These are phyloP conservation scores for Sussaba pulchella DNA, from an alignment of 2,888 invertebrate genomes.

Conservation along the genomic window DNA sequence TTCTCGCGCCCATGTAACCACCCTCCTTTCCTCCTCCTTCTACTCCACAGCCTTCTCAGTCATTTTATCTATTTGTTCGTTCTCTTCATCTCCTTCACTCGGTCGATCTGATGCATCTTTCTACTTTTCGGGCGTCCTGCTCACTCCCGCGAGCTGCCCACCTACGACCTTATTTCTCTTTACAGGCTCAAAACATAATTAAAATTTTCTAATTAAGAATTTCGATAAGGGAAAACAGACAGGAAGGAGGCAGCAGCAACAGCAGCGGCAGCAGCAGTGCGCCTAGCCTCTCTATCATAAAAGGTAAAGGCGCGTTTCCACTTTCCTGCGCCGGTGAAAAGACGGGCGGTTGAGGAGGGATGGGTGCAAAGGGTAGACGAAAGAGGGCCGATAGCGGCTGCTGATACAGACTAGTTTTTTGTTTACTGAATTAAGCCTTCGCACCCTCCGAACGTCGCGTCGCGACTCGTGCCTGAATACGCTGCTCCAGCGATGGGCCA, in stretches of 20 bases:
- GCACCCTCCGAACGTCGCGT: constrained; percentile 32
- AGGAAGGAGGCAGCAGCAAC: constrained; percentile 17
- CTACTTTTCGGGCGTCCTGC: constrained; percentile 48
- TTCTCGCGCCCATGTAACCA: too few relatives aligned
- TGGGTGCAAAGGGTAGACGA: constrained; percentile 13
- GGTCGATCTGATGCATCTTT: constrained; percentile 63
- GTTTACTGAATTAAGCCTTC: constrained; percentile 67
- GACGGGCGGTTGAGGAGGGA: constrained; percentile 27
- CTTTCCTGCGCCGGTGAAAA: constrained; percentile 61
- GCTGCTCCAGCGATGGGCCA: constrained; percentile 35
- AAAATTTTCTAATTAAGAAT: constrained; percentile 85
- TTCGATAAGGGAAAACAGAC: constrained; percentile 80
- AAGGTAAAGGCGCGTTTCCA: constrained; percentile 61
- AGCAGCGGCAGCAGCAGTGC: constrained; percentile 53
- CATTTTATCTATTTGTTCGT: constrained; percentile 39
- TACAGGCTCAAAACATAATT: constrained; percentile 82
- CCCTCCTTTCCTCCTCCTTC: constrained; percentile 2
- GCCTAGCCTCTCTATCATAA: constrained; percentile 62
- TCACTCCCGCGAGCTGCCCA: constrained; percentile 13
- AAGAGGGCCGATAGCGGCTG: constrained; percentile 38
- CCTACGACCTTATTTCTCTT: constrained; percentile 62
- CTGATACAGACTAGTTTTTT: constrained; percentile 61
- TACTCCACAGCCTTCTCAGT: constrained; percentile 14
- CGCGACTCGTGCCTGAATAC: constrained; percentile 28
- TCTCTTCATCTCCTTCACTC: constrained; percentile 23